Percentiles rank a stretch among this genome's conserved stretches.
These are phyloP conservation scores for Takifugu ocellatus DNA, from an alignment of 2,797 vertebrate species.

Conservation along the genomic window DNA sequence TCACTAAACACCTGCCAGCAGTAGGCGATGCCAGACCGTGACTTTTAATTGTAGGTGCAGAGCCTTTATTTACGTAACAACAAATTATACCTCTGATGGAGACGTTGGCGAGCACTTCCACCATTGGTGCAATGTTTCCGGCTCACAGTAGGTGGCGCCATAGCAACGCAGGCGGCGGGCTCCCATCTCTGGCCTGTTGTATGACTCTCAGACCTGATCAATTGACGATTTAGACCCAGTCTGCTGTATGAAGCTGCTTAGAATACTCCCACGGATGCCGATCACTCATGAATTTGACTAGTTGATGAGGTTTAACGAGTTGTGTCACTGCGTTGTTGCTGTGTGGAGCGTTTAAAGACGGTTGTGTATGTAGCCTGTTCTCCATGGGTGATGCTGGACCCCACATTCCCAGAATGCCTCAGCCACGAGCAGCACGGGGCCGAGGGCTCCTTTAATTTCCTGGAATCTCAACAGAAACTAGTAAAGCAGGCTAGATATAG, in stretches of 20 bases:
- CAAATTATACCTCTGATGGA: slow-evolving; percentile 24
- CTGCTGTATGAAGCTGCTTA: background rate
- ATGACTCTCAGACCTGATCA: background rate
- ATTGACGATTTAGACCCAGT: background rate
- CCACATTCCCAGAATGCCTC: slow-evolving; percentile 29
- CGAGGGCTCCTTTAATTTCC: slow-evolving; percentile 50
- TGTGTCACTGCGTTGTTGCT: too few species aligned
- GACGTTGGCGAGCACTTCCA: slow-evolving; percentile 8
- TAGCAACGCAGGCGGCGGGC: background rate
- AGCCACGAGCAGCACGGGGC: slow-evolving; percentile 3
- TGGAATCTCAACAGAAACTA: slow-evolving; percentile 31
- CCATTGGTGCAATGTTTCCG: slow-evolving; percentile 8
- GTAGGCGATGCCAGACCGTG: background rate
- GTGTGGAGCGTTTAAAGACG: too few species aligned
- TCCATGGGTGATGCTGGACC: slow-evolving; percentile 11
- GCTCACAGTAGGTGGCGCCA: slow-evolving; percentile 52
- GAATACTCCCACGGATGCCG: too few species aligned
- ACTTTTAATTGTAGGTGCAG: slow-evolving; percentile 2
- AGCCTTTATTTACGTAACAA: slow-evolving; percentile 37
- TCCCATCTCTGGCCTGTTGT: background rate
- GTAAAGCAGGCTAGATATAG: slow-evolving; percentile 17
- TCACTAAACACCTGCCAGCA: too few species aligned
- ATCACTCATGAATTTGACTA: too few species aligned
- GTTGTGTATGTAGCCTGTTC: background rate
- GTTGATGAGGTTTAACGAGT: too few species aligned